phyloP scores from a whole-genome alignment of 2,113 vertebrate genomes.

The Syngnathus scovelli region DNA sequence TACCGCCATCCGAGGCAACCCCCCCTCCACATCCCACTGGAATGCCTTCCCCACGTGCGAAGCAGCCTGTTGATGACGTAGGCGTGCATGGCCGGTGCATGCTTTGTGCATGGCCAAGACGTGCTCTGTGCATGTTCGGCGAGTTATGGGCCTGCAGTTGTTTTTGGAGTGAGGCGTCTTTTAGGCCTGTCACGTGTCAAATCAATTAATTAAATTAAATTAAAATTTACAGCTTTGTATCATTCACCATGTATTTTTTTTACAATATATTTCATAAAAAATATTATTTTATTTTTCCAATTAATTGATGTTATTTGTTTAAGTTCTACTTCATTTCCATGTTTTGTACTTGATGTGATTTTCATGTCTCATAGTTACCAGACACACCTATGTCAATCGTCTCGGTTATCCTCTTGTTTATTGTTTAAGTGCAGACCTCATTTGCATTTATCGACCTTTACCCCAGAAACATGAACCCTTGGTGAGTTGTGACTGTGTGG shows the following conservation, averaged over 20 bases:
- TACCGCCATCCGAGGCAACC: constrained; percentile 1
- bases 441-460: constrained; percentile 15
- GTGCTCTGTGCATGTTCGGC: constrained; percentile 47
- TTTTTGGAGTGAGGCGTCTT: background rate
- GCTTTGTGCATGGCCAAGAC: constrained; percentile 28
- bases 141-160: background rate
- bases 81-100: constrained; percentile 10
- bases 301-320: no score
- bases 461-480: constrained; percentile 13
- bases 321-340: no score
- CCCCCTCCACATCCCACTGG: constrained; percentile 1
- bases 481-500: constrained; percentile 5
- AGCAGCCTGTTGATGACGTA: constrained; percentile 46
- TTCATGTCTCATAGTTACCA: background rate
- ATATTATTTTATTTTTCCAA: no score
- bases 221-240: background rate
- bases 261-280: no score
- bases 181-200: background rate
- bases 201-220: no score
- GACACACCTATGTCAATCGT: background rate
- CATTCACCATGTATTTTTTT: no score
- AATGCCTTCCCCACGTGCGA: constrained; percentile 60
- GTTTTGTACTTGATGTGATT: no score
- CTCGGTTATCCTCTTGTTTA: background rate
- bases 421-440: background rate